Evolutionary conservation across 1,140 invertebrate species (phyloP).

Genomic region (Thalassaphorura encarpata): DNA sequence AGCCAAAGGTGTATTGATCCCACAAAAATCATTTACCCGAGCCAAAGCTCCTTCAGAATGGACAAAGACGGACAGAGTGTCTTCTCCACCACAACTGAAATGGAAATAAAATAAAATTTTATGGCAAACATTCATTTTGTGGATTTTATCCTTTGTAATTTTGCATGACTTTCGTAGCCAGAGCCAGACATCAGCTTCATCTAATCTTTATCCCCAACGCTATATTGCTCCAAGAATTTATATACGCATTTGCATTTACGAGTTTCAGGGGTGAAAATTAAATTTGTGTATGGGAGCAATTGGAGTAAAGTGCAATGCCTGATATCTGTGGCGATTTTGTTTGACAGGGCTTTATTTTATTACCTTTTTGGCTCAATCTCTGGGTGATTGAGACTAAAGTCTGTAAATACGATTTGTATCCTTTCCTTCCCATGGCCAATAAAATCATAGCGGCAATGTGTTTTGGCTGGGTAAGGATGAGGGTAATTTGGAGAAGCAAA

Average conservation of each 20-base stretch:
- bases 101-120: not conserved
- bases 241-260: too few species aligned
- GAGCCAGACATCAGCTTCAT: too few species aligned
- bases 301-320: too few species aligned
- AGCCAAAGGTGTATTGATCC: conserved; percentile 59
- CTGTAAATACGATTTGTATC: conserved; percentile 57
- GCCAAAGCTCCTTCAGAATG: conserved; percentile 65
- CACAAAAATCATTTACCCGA: conserved; percentile 69
- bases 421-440: conserved; percentile 56
- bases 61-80: conserved; percentile 65
- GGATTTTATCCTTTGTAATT: too few species aligned
- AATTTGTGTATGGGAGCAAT: too few species aligned
- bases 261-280: too few species aligned
- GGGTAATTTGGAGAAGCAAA: conserved; percentile 60
- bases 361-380: conserved; percentile 34
- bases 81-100: conserved; percentile 60
- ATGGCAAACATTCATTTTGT: not conserved
- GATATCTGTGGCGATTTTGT: too few species aligned
- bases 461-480: conserved; percentile 57
- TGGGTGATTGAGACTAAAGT: conserved; percentile 54
- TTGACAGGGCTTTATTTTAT: too few species aligned
- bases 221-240: too few species aligned
- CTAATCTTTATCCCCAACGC: too few species aligned
- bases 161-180: too few species aligned
- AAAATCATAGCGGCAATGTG: conserved; percentile 73